Percentiles rank a stretch among this genome's conserved stretches.
phyloP scores from a whole-genome alignment of 2,888 invertebrate genomes.

The Sylvicola fuscatus region DNA sequence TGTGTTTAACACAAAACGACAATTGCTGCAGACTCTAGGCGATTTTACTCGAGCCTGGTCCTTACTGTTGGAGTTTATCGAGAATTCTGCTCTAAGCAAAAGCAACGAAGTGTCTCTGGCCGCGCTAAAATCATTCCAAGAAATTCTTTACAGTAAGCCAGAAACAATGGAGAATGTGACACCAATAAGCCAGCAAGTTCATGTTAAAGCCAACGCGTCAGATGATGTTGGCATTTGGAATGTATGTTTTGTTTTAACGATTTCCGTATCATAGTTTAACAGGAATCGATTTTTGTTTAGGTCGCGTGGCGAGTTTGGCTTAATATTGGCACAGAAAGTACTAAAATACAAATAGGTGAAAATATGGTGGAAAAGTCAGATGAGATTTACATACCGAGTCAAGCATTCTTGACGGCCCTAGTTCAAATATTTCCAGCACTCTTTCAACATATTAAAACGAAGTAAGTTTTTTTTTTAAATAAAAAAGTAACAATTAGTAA shows the following conservation, averaged over 20 bases:
- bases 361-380: slow-evolving; percentile 16
- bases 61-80: slow-evolving; percentile 80
- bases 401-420: slow-evolving; percentile 82
- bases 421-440: slow-evolving; percentile 92
- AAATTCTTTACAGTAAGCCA: slow-evolving; percentile 57
- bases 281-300: slow-evolving; percentile 10
- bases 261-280: background rate
- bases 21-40: slow-evolving; percentile 58
- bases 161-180: slow-evolving; percentile 9
- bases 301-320: slow-evolving; percentile 73
- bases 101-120: slow-evolving; percentile 94
- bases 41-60: slow-evolving; percentile 93
- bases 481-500: background rate
- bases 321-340: slow-evolving; percentile 64
- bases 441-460: slow-evolving; percentile 68
- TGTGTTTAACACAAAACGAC: slow-evolving; percentile 79
- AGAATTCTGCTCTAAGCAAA: slow-evolving; percentile 74
- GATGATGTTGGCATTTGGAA: slow-evolving; percentile 47
- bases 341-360: slow-evolving; percentile 31
- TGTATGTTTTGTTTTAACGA: slow-evolving; percentile 19
- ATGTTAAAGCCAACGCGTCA: slow-evolving; percentile 13
- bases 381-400: slow-evolving; percentile 70
- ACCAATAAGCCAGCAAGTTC: slow-evolving; percentile 3
- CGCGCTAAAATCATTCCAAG: slow-evolving; percentile 91
- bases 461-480: slow-evolving; percentile 26